Evolutionary conservation across 2,113 vertebrate genomes (phyloP).

Genomic region (Rhegmatorhina hoffmannsi): DNA sequence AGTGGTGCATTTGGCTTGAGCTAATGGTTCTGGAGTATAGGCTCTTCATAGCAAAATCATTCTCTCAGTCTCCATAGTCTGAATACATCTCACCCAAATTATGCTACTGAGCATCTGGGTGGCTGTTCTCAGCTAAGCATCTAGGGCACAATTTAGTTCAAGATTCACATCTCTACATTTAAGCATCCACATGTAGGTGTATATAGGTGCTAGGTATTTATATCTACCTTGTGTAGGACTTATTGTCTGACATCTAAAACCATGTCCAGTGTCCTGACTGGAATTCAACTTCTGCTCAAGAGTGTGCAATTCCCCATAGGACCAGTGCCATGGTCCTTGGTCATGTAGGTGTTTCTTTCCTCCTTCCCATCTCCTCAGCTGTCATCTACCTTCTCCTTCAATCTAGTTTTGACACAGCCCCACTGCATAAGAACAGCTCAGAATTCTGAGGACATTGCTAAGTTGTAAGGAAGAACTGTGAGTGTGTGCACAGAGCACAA

Average conservation of each 20-base stretch:
- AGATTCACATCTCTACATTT: neutral
- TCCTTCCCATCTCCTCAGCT: neutral
- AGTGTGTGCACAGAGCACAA: neutral
- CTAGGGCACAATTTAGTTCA: neutral
- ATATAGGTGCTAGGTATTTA: neutral
- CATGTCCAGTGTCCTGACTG: too few relatives aligned
- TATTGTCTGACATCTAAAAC: neutral
- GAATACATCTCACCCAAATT: neutral
- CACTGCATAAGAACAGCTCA: neutral
- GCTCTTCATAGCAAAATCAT: neutral
- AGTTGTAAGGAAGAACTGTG: neutral
- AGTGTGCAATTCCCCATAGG: neutral
- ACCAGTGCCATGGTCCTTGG: neutral
- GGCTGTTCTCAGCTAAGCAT: neutral
- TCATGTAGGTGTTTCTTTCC: neutral
- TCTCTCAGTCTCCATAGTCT: neutral
- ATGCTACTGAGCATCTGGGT: neutral
- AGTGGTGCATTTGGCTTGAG: neutral
- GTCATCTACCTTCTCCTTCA: neutral
- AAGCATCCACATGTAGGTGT: neutral
- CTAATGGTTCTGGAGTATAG: neutral
- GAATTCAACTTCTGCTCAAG: neutral
- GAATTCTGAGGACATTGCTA: neutral
- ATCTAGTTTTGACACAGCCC: neutral
- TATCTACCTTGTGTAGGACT: neutral